Conservation (phyloP, 2,888 invertebrate genomes). For the Carterocephalus palaemon region DNA sequence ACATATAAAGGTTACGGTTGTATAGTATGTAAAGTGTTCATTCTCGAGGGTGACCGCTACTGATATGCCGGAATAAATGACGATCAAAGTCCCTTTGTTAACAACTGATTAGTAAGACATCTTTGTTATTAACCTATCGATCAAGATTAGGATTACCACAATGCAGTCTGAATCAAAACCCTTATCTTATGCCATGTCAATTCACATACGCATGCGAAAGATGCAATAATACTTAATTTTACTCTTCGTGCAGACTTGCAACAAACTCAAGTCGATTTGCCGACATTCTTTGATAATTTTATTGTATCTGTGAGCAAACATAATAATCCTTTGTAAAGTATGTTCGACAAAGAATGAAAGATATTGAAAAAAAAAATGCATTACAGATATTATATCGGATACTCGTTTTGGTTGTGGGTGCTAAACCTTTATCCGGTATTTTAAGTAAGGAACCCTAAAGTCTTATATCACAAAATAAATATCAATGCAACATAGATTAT, state of each 20-base stretch:
- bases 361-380: too few relatives aligned
- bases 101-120: conserved; percentile 11
- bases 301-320: neutral
- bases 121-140: conserved; percentile 18
- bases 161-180: conserved; percentile 16
- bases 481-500: too few relatives aligned
- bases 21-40: too few relatives aligned
- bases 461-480: too few relatives aligned
- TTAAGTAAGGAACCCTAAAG: too few relatives aligned
- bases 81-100: too few relatives aligned
- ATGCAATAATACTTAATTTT: conserved; percentile 5
- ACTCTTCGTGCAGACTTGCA: neutral
- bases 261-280: conserved; percentile 4
- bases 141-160: conserved; percentile 16
- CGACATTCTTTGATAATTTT: conserved; percentile 4
- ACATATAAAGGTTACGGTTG: too few relatives aligned
- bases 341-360: too few relatives aligned
- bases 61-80: too few relatives aligned
- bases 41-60: too few relatives aligned
- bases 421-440: conserved; percentile 3
- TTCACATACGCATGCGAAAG: conserved; percentile 9
- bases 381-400: too few relatives aligned
- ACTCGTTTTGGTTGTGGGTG: neutral
- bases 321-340: neutral
- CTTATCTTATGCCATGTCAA: conserved; percentile 12